Evolutionary conservation across 2,113 vertebrate genomes (phyloP).

Genomic region (Centropus unirufus): DNA sequence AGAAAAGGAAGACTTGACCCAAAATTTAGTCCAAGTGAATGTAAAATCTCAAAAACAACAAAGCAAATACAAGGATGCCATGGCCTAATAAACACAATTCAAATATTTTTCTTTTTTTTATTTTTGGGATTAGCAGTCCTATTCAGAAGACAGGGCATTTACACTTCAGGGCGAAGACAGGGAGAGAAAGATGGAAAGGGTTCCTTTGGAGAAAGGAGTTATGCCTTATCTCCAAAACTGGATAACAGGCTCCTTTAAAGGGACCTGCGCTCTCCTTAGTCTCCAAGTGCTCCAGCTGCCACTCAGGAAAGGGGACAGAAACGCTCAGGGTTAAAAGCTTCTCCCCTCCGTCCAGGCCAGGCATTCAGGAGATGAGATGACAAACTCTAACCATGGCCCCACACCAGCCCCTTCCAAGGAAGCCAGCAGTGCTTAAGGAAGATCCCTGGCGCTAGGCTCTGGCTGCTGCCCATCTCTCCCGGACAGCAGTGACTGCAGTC

Average conservation of each 20-base stretch:
- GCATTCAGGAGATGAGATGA: neutral
- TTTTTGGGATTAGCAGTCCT: neutral
- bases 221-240: neutral
- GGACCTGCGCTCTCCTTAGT: neutral
- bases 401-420: neutral
- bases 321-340: neutral
- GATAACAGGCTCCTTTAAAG: neutral
- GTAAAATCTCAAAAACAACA: neutral
- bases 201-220: neutral
- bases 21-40: neutral
- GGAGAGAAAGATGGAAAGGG: fast-evolving
- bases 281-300: neutral
- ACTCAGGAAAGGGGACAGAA: neutral
- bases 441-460: neutral
- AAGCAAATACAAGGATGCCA: neutral
- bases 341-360: neutral
- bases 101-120: neutral
- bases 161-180: neutral
- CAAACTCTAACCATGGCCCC: neutral
- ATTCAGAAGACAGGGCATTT: neutral
- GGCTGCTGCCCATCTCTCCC: neutral
- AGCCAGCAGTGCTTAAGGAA: neutral
- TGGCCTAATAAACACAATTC: neutral
- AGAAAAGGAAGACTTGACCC: neutral
- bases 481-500: neutral